Evolutionary conservation across 2,888 invertebrate species (phyloP).

Genomic region (Cephalotes varians): DNA sequence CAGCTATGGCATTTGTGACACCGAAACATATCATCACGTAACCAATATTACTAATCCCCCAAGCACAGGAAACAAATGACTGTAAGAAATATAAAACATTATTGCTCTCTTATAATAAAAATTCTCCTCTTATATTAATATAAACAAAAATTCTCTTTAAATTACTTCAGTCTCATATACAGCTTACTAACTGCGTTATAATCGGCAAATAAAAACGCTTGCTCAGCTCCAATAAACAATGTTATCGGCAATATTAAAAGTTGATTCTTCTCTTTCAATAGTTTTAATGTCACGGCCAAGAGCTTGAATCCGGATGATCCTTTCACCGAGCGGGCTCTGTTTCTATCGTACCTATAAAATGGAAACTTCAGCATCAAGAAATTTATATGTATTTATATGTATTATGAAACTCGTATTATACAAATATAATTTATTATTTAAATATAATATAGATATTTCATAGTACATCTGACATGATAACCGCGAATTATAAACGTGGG

Average conservation of each 20-base stretch:
- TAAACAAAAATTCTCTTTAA: background rate
- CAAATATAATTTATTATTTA: background rate
- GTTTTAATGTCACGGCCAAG: constrained; percentile 92
- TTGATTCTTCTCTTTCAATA: constrained; percentile 92
- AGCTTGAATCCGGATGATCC: constrained; percentile 90
- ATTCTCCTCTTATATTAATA: background rate
- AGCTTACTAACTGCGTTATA: constrained; percentile 90
- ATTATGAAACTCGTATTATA: background rate
- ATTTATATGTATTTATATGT: background rate
- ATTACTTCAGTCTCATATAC: background rate
- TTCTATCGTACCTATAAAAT: constrained; percentile 87
- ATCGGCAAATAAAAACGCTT: constrained; percentile 96
- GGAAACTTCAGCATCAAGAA: background rate
- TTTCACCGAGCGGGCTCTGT: constrained; percentile 87
- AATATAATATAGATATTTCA: constrained; percentile 18
- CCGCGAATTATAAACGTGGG: background rate
- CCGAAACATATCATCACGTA: constrained; percentile 98
- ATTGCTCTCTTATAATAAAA: background rate
- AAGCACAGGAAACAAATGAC: constrained; percentile 95
- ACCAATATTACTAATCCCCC: constrained; percentile 96
- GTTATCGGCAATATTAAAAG: constrained; percentile 95
- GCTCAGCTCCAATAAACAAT: constrained; percentile 97
- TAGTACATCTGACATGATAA: background rate
- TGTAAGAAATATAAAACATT: constrained; percentile 82
- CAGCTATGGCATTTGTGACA: constrained; percentile 94